Conservation (phyloP, 53 echinoderm and acorn worm genomes). For the Antedon mediterranea region DNA sequence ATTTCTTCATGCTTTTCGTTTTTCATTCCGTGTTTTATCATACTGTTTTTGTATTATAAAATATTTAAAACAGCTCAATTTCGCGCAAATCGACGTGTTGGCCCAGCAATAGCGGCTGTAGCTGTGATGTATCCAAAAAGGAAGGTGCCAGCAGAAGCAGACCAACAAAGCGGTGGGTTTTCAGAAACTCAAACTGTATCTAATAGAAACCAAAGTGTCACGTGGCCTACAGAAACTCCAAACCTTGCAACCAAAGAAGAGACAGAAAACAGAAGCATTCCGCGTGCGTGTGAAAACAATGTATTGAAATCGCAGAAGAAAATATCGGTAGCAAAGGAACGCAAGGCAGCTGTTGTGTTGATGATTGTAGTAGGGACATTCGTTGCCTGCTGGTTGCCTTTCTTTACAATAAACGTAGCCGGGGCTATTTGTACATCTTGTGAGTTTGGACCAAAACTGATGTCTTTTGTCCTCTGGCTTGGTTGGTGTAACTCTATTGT, state of each 20-base stretch:
- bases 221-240: background rate
- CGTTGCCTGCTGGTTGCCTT: constrained; percentile 94
- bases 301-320: constrained; percentile 29
- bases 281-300: background rate
- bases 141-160: background rate
- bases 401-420: constrained; percentile 92
- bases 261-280: background rate
- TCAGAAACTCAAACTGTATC: background rate
- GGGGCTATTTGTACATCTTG: constrained; percentile 52
- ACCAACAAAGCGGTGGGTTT: background rate
- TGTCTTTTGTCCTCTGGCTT: constrained; percentile 79
- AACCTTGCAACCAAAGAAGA: background rate
- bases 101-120: background rate
- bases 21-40: constrained; percentile 86
- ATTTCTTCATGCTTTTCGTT: constrained; percentile 73
- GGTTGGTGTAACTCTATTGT: constrained; percentile 95
- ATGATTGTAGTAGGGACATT: constrained; percentile 85
- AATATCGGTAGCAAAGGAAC: constrained; percentile 87
- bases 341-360: constrained; percentile 78
- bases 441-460: constrained; percentile 45
- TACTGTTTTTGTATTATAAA: constrained; percentile 86
- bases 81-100: background rate
- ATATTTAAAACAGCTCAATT: constrained; percentile 91
- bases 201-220: too few species aligned
- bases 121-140: background rate